Percentiles rank a stretch among this genome's conserved stretches.
Conservation (phyloP, 2,113 vertebrate species). For the Nesogale talazaci region DNA sequence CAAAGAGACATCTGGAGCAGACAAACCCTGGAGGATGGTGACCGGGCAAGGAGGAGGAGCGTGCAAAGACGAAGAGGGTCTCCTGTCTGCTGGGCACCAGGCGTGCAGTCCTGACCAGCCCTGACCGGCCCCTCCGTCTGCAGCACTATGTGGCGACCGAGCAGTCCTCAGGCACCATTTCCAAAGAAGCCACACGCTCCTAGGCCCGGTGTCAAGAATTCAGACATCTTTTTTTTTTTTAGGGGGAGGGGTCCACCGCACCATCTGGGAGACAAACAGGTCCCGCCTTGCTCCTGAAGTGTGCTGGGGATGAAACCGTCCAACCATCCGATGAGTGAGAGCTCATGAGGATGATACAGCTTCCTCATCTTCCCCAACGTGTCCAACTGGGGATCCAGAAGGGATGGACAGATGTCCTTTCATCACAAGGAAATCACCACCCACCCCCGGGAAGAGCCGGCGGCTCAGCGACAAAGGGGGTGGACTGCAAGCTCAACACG, state of each 20-base stretch:
- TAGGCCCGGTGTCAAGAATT: neutral
- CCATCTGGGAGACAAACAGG: neutral
- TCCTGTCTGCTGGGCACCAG: neutral
- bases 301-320: too few species aligned
- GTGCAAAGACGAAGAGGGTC: neutral
- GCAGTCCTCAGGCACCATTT: neutral
- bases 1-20: neutral
- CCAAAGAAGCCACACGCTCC: neutral
- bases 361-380: neutral
- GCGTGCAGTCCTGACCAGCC: accelerated
- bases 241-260: neutral
- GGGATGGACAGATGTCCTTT: too few species aligned
- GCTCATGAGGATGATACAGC: neutral
- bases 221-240: neutral
- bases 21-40: neutral
- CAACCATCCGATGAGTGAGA: neutral
- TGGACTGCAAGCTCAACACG: neutral
- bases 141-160: too few species aligned
- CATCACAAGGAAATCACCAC: too few species aligned
- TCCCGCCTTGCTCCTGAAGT: neutral
- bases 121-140: too few species aligned
- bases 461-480: accelerated
- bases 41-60: neutral
- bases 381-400: too few species aligned
- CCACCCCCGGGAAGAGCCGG: neutral